Evolutionary conservation across 2,113 vertebrate species (phyloP).

Genomic region (Ardeotis arabs): DNA sequence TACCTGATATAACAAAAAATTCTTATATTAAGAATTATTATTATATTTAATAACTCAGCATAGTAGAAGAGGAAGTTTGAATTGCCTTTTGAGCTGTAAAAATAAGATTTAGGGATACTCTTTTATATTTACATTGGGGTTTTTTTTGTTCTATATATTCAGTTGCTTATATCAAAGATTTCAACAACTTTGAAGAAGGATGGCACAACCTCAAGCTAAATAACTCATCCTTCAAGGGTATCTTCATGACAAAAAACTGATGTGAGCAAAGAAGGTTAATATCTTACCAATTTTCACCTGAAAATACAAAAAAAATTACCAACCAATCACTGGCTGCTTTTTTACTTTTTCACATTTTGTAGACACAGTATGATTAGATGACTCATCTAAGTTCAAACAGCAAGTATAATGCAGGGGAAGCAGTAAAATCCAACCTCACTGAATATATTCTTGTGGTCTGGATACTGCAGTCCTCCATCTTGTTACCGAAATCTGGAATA

Average conservation of each 20-base stretch:
- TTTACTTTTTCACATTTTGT: not conserved
- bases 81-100: not conserved
- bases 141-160: not conserved
- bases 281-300: not conserved
- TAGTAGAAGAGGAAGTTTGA: not conserved
- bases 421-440: not conserved
- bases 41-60: not conserved
- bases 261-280: not conserved
- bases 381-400: not conserved
- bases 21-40: not conserved
- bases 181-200: not conserved
- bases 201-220: not conserved
- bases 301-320: not conserved
- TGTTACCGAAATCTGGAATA: no score
- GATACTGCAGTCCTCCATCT: not conserved
- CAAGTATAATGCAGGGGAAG: not conserved
- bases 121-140: not conserved
- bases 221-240: not conserved
- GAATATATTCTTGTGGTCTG: not conserved
- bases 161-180: not conserved
- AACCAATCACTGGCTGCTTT: not conserved
- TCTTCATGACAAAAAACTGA: not conserved
- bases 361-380: not conserved
- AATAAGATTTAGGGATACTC: not conserved
- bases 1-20: not conserved